Percentiles rank a stretch among this genome's conserved stretches.
phyloP scores from a whole-genome alignment of 2,888 invertebrate species.

The Clostera curtula region DNA sequence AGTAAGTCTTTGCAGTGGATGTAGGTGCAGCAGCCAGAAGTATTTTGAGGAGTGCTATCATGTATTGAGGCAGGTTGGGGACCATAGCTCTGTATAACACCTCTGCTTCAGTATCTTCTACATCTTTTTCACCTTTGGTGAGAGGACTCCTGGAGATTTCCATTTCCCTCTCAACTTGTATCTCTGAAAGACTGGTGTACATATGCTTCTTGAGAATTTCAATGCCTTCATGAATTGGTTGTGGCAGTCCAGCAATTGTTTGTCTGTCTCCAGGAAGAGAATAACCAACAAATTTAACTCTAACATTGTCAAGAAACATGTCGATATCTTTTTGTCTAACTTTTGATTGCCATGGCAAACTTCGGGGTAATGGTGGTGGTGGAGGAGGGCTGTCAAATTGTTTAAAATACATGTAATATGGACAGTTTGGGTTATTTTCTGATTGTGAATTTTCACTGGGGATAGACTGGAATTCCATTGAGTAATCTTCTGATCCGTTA shows the following conservation, averaged over 20 bases:
- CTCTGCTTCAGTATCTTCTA: constrained; percentile 89
- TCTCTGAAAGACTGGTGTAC: constrained; percentile 94
- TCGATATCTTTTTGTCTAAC: constrained; percentile 96
- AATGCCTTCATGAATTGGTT: constrained; percentile 97
- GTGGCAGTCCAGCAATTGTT: constrained; percentile 95
- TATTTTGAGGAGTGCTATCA: constrained; percentile 97
- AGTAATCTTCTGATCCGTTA: constrained; percentile 76
- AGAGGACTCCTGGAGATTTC: constrained; percentile 94
- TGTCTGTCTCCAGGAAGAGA: constrained; percentile 89
- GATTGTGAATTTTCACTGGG: constrained; percentile 51
- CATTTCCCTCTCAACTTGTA: constrained; percentile 93
- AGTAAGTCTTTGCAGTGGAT: constrained; percentile 98
- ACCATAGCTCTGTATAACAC: constrained; percentile 94
- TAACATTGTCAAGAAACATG: constrained; percentile 90
- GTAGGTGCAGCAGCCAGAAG: constrained; percentile 98
- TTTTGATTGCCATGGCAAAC: constrained; percentile 97
- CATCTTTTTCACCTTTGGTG: constrained; percentile 86
- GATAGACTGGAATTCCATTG: constrained; percentile 75
- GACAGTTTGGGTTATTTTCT: constrained; percentile 50
- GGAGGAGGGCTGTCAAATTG: constrained; percentile 65
- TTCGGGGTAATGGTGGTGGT: constrained; percentile 66
- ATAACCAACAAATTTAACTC: constrained; percentile 97
- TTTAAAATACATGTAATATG: constrained; percentile 60
- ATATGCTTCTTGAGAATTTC: constrained; percentile 93
- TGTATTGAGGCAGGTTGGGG: constrained; percentile 96